phyloP scores from a whole-genome alignment of 1,140 invertebrate genomes.

The Eciton burchellii region DNA sequence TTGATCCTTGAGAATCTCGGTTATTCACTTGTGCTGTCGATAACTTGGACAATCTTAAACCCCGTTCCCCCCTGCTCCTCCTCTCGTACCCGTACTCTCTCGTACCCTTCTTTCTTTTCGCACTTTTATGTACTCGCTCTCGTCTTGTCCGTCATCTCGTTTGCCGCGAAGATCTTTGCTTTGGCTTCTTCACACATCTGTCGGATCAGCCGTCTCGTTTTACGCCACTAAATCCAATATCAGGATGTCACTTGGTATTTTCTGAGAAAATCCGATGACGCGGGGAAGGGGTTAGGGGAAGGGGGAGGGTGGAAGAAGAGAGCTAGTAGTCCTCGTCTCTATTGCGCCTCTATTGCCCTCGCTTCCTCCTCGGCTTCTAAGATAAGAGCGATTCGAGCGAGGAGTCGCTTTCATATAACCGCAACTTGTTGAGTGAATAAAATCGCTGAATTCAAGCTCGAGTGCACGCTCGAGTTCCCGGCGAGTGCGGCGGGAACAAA shows the following conservation, averaged over 20 bases:
- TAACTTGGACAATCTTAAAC: constrained; percentile 59
- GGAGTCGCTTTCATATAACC: constrained; percentile 42
- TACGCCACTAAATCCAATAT: constrained; percentile 73
- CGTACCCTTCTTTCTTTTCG: constrained; percentile 64
- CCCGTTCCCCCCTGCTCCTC: constrained; percentile 7
- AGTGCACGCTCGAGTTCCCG: constrained; percentile 19
- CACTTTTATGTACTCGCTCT: constrained; percentile 42
- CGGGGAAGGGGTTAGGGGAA: no score
- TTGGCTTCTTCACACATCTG: constrained; percentile 53
- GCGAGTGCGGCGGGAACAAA: background rate
- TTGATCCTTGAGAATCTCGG: constrained; percentile 55
- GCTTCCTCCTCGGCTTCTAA: background rate
- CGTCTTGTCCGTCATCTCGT: constrained; percentile 65
- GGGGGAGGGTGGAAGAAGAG: no score
- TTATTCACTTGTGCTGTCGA: constrained; percentile 73
- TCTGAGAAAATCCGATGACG: constrained; percentile 45
- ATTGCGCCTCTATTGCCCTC: constrained; percentile 13
- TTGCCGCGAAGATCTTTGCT: constrained; percentile 50
- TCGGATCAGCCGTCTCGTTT: constrained; percentile 61
- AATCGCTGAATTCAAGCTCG: constrained; percentile 15
- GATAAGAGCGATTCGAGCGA: constrained; percentile 7
- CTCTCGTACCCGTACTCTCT: constrained; percentile 46
- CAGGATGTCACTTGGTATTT: constrained; percentile 59
- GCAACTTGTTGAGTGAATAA: constrained; percentile 53
- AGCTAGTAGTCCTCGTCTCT: background rate